Percentiles rank a stretch among this genome's conserved stretches.
phyloP scores from a whole-genome alignment of 2,113 vertebrate species.

The Forbesichthys papilliferus region DNA sequence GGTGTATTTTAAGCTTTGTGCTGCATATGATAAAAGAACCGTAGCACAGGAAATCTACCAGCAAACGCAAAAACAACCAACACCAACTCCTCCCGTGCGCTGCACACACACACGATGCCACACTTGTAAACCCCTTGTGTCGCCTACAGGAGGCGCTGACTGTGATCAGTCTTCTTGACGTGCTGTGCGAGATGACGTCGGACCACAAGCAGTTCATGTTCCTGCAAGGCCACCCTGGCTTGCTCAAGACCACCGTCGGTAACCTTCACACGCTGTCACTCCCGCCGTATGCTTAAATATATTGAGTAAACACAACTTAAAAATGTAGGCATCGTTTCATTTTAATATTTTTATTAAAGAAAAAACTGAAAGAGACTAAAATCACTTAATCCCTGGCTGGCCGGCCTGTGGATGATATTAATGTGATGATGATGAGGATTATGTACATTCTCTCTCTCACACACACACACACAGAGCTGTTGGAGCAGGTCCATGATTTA shows the following conservation, averaged over 20 bases:
- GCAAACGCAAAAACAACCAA: too few species aligned
- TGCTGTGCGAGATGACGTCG: conserved; percentile 92
- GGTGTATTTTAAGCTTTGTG: too few species aligned
- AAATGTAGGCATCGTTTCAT: too few species aligned
- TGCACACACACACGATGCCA: background rate
- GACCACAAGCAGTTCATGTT: conserved; percentile 76
- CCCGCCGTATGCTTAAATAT: background rate
- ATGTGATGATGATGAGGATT: background rate
- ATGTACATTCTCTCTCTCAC: background rate
- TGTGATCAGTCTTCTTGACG: conserved; percentile 84
- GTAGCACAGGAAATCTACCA: too few species aligned
- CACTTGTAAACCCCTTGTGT: conserved; percentile 42
- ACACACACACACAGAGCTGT: conserved; percentile 73
- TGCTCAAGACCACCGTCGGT: conserved; percentile 85
- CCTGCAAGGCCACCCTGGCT: conserved; percentile 83
- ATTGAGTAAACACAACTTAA: too few species aligned
- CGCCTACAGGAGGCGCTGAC: conserved; percentile 83
- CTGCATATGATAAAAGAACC: too few species aligned
- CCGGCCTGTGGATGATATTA: background rate
- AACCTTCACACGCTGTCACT: conserved; percentile 55
- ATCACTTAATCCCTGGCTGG: background rate
- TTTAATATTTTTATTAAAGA: too few species aligned
- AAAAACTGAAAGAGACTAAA: too few species aligned
- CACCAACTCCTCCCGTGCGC: background rate
- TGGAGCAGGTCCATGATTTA: conserved; percentile 82